Conservation (phyloP, 2,888 invertebrate genomes). For the Latrodectus hesperus region DNA sequence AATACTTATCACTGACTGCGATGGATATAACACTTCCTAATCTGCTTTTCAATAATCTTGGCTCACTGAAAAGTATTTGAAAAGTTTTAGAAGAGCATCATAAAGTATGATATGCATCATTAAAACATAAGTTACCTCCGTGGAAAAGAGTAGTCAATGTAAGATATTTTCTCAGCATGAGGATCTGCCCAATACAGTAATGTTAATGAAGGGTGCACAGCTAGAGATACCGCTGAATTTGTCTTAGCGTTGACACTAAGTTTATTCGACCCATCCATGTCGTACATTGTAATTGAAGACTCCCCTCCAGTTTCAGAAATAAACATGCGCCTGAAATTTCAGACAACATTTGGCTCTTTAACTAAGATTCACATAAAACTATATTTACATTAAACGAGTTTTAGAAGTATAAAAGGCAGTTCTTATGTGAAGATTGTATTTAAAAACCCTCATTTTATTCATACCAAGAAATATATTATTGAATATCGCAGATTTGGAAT, state of each 20-base stretch:
- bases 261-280: slow-evolving; percentile 81
- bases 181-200: slow-evolving; percentile 71
- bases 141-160: slow-evolving; percentile 22
- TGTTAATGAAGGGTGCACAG: slow-evolving; percentile 51
- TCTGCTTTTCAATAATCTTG: neutral
- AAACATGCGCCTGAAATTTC: slow-evolving; percentile 77
- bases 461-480: too few species aligned
- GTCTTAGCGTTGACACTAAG: slow-evolving; percentile 50
- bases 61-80: slow-evolving; percentile 11
- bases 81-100: neutral
- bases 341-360: too few species aligned
- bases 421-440: too few species aligned
- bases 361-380: too few species aligned
- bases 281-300: slow-evolving; percentile 80
- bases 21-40: slow-evolving; percentile 67
- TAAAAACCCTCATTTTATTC: too few species aligned
- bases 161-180: slow-evolving; percentile 13
- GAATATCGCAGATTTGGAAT: too few species aligned
- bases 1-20: slow-evolving; percentile 46
- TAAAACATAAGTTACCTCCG: slow-evolving; percentile 22
- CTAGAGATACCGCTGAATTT: slow-evolving; percentile 38
- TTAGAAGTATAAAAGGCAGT: too few species aligned
- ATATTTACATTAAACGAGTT: too few species aligned
- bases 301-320: slow-evolving; percentile 76
- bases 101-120: too few species aligned